Conservation (phyloP, 2,113 vertebrate genomes). For the Calyptomena viridis region DNA sequence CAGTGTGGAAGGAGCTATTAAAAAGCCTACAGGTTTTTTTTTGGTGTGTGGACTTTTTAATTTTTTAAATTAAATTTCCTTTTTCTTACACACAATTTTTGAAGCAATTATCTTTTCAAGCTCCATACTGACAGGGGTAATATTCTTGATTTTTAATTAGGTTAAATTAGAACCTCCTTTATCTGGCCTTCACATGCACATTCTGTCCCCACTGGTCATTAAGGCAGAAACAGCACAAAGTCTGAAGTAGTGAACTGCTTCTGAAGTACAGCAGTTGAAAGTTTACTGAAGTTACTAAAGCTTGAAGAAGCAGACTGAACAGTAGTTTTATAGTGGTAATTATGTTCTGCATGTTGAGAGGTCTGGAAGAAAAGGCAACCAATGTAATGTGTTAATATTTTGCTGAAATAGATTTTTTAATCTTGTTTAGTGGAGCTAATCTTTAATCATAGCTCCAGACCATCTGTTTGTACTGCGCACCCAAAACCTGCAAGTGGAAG, state of each 20-base stretch:
- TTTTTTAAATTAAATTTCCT: neutral
- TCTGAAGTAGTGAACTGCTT: neutral
- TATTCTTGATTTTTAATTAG: slow-evolving; percentile 31
- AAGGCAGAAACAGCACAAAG: neutral
- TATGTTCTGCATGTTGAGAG: neutral
- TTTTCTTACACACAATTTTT: neutral
- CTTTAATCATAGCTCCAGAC: neutral
- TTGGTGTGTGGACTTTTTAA: neutral
- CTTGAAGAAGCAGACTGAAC: neutral
- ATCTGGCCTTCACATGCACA: neutral
- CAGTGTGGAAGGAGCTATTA: neutral
- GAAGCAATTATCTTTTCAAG: slow-evolving; percentile 13
- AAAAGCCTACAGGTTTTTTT: neutral
- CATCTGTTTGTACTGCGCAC: neutral
- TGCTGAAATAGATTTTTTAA: neutral
- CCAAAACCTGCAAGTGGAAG: neutral
- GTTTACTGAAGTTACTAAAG: neutral
- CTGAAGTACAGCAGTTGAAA: neutral
- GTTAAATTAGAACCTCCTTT: slow-evolving; percentile 20
- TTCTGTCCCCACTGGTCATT: neutral
- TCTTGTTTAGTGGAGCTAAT: neutral
- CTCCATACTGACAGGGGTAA: neutral
- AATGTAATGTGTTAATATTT: neutral
- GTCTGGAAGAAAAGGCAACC: neutral
- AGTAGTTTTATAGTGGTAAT: neutral